Percentiles rank a stretch among this genome's conserved stretches.
Evolutionary conservation across 2,888 invertebrate species (phyloP).

Genomic region (Omphaloscelis lunosa): DNA sequence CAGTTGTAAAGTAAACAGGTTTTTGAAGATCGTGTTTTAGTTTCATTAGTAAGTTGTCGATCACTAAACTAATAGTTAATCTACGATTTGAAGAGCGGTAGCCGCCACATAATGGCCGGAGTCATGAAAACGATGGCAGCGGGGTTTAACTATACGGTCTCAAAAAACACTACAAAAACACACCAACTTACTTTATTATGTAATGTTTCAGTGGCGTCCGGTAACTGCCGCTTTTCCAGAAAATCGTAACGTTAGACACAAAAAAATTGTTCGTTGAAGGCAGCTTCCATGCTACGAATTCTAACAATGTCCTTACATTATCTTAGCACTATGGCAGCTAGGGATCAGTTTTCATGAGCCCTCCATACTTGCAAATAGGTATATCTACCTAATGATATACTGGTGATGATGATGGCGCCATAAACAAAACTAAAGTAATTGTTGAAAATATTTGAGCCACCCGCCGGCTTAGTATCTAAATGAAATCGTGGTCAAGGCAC

Average conservation of each 20-base stretch:
- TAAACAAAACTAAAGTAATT: not conserved
- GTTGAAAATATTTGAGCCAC: not conserved
- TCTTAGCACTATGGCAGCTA: not conserved
- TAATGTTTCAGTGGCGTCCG: not conserved
- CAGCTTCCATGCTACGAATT: not conserved
- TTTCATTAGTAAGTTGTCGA: slow-evolving; percentile 1
- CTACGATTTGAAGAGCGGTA: not conserved
- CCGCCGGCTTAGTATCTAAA: not conserved
- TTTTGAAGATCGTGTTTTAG: slow-evolving; percentile 12
- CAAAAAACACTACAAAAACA: too few relatives aligned
- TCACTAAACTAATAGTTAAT: not conserved
- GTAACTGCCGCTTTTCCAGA: not conserved
- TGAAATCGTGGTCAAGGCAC: slow-evolving; percentile 1
- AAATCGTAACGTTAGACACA: not conserved
- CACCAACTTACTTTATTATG: not conserved
- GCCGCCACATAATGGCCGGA: not conserved
- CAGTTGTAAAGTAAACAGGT: slow-evolving; percentile 71
- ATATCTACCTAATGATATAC: not conserved
- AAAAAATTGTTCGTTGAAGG: not conserved
- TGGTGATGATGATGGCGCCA: not conserved
- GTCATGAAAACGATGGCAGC: not conserved
- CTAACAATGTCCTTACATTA: not conserved
- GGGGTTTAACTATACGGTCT: not conserved
- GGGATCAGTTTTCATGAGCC: not conserved
- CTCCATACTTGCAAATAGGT: not conserved